A percentile compares a stretch with the other conserved stretches of the same genome.
Evolutionary conservation across 2,113 vertebrate species (phyloP).

Genomic region (Odontophorus gujanensis): DNA sequence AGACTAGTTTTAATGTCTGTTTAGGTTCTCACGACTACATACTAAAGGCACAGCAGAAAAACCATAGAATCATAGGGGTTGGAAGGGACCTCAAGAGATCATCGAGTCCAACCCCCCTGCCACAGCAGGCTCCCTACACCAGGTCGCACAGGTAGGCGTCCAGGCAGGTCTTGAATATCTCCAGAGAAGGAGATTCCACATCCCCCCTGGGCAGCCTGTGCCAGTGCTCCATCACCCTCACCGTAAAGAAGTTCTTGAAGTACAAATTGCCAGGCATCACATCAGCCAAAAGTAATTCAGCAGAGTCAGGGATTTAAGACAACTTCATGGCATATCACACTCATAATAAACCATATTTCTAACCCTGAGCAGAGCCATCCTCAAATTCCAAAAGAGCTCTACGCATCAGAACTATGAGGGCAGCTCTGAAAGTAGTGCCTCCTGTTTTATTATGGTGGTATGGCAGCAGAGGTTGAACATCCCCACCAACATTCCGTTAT

Average conservation of each 20-base stretch:
- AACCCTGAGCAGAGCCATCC: background rate
- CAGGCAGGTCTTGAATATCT: too few relatives aligned
- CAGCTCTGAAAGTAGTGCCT: too few relatives aligned
- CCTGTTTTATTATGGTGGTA: too few relatives aligned
- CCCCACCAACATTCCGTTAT: too few relatives aligned
- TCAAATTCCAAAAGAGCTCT: background rate
- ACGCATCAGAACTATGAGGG: background rate
- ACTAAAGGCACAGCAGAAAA: background rate
- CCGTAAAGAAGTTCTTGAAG: background rate
- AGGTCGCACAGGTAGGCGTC: too few relatives aligned
- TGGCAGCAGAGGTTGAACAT: too few relatives aligned
- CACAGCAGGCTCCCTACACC: too few relatives aligned
- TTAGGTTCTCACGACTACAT: background rate
- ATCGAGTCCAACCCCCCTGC: too few relatives aligned
- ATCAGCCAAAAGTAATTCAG: background rate
- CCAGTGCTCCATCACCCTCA: too few relatives aligned
- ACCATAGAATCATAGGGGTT: background rate
- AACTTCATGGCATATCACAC: background rate
- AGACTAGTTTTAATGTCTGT: background rate
- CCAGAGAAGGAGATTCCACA: too few relatives aligned
- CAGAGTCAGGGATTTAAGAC: conserved; percentile 3
- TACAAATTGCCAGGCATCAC: background rate
- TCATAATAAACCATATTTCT: background rate
- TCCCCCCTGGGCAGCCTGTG: too few relatives aligned
- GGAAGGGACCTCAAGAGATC: too few relatives aligned